These are phyloP conservation scores for Calcarius ornatus DNA, from an alignment of 2,113 vertebrate species.

Conservation along the genomic window DNA sequence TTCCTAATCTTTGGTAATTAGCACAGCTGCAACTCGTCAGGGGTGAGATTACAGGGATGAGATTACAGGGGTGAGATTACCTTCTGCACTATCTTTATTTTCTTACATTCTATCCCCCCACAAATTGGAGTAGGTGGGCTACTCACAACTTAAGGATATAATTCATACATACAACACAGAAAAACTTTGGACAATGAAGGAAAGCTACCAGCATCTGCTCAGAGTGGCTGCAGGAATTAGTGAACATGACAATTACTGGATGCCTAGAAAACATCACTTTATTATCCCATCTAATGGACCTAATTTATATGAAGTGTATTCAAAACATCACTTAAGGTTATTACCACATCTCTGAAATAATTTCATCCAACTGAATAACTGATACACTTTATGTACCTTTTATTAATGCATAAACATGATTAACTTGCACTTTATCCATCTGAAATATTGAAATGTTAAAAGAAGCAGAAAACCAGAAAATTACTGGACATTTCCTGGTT, in stretches of 20 bases:
- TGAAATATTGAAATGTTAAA: slow-evolving; percentile 38
- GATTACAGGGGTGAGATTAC: too few relatives aligned
- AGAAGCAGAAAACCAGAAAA: slow-evolving; percentile 45
- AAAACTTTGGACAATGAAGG: neutral
- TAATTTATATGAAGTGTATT: slow-evolving; percentile 47
- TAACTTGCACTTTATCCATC: slow-evolving; percentile 48
- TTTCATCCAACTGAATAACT: slow-evolving; percentile 39
- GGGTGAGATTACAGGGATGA: too few relatives aligned
- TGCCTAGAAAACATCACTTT: slow-evolving; percentile 12
- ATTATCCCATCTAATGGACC: neutral
- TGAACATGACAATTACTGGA: neutral
- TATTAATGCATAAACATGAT: slow-evolving; percentile 59
- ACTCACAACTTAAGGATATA: neutral
- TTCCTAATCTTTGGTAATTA: too few relatives aligned
- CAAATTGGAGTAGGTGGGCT: neutral
- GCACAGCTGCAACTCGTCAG: too few relatives aligned
- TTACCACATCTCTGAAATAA: slow-evolving; percentile 32
- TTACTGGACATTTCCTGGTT: slow-evolving; percentile 23
- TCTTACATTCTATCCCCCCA: too few relatives aligned
- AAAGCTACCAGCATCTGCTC: neutral
- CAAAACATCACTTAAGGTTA: slow-evolving; percentile 56
- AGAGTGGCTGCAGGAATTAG: neutral
- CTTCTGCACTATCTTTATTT: too few relatives aligned
- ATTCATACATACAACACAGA: neutral
- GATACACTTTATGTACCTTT: slow-evolving; percentile 35